Evolutionary conservation across 2,888 invertebrate genomes (phyloP), one percentile per base, ranked within the genome.

Genomic region (Diloba caeruleocephala): DNA sequence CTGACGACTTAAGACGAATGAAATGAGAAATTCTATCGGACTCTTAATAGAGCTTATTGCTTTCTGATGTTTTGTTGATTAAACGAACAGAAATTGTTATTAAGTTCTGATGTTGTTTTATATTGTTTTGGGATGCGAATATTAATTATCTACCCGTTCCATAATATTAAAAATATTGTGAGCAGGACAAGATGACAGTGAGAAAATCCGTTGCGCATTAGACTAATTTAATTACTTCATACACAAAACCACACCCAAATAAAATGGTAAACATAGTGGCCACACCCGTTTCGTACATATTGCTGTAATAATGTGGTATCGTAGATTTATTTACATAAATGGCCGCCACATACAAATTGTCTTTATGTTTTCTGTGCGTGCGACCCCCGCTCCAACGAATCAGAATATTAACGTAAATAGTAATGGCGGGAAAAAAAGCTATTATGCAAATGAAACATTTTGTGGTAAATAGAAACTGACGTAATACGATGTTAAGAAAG

Each of bases 361-460:
- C 90, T 92, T 90, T 89, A 92, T 88, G 90, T 89, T 90, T 86
- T 88, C 83, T 86, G 92, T 93, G 93, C 92, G 93, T 92, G 93
- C 90, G 89, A 86, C 88, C 91, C 89, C 84, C 79, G 83, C 82
- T 81, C 82, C 78, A 82, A 84, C 90, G 86, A 92, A 91, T 92
- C 90, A 88, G 87, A 92, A 92, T 91, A 92, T 92, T 92, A 90
- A 91, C 87, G 84, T 89, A 91, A 92, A 90, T 91, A 91, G 88
- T 89, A 88, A 89, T 87, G 87, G 85, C 87, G 79, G 90, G 84
- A 90, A 92, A 90, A 90, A 93, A 92, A 90, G 91, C 91, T 88
- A 92, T 93, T 93, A 93, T 93, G 93, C 91, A 92, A 93, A 93
- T 93, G 87, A 90, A 92, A 90, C 89, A 89, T 90, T 91, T 92